A percentile compares a stretch with the other conserved stretches of the same genome.
phyloP scores from a whole-genome alignment of 2,113 vertebrate genomes.

The Labeo catla region DNA sequence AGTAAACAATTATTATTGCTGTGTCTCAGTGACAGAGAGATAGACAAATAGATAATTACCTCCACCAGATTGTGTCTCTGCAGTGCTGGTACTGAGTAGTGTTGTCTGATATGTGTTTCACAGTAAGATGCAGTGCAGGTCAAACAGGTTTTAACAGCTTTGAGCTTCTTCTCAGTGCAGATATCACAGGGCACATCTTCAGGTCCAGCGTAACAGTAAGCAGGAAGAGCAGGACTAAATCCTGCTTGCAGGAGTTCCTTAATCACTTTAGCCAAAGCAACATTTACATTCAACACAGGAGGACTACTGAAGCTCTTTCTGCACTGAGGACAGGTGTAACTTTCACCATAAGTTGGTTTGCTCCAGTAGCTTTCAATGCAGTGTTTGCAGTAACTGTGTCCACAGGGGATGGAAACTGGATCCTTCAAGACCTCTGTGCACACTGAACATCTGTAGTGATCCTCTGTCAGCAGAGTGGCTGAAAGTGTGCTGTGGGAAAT shows the following conservation, averaged over 20 bases:
- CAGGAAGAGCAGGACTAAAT: constrained; percentile 11
- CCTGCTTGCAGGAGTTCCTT: neutral
- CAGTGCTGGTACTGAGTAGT: constrained; percentile 37
- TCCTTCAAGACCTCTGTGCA: constrained; percentile 22
- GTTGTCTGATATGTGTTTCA: constrained; percentile 39
- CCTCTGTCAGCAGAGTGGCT: neutral
- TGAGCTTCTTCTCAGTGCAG: constrained; percentile 20
- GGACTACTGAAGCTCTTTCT: neutral
- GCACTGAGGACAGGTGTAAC: constrained; percentile 26
- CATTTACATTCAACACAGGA: constrained; percentile 1
- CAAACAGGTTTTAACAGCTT: constrained; percentile 47
- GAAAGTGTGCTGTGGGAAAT: neutral
- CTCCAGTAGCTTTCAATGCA: constrained; percentile 28
- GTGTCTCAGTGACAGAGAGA: too few species aligned
- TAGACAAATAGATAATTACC: neutral
- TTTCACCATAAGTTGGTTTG: neutral
- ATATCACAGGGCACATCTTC: constrained; percentile 48
- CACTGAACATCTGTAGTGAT: constrained; percentile 9
- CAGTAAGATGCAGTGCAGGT: constrained; percentile 40
- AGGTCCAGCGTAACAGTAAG: constrained; percentile 14
- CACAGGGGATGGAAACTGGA: constrained; percentile 35
- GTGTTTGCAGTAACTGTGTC: constrained; percentile 31
- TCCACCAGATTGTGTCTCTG: constrained; percentile 19
- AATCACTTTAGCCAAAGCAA: neutral
- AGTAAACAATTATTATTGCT: too few species aligned